Evolutionary conservation across 2,113 vertebrate genomes (phyloP).

Genomic region (Lagopus muta): DNA sequence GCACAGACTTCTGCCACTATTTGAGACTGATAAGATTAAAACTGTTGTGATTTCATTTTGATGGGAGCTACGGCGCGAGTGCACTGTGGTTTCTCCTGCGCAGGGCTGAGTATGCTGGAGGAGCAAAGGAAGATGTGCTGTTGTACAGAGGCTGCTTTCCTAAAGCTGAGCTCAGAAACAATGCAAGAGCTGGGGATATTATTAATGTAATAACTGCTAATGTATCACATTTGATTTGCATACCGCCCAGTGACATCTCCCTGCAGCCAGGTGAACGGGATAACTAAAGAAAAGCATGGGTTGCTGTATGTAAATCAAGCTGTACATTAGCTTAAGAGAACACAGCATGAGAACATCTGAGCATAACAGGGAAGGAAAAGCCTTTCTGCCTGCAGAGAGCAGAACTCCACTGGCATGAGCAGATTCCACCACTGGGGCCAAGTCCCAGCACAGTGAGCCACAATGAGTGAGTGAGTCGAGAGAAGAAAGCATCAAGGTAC

Average conservation of each 20-base stretch:
- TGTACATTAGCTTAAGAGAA: background rate
- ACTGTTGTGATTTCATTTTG: background rate
- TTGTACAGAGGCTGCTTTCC: background rate
- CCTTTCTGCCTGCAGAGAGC: background rate
- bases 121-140: background rate
- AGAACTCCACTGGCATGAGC: background rate
- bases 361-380: background rate
- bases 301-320: background rate
- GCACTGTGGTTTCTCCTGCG: background rate
- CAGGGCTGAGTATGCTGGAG: accelerated
- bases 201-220: background rate
- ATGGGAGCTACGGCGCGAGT: background rate
- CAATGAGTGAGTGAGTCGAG: no score
- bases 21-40: slow-evolving; percentile 12
- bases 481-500: background rate
- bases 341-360: background rate
- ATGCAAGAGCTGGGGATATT: background rate
- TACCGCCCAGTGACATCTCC: background rate
- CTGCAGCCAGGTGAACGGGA: background rate
- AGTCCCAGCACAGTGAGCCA: background rate
- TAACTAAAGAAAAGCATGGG: background rate
- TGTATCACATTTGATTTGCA: accelerated
- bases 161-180: background rate
- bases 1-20: slow-evolving; percentile 20
- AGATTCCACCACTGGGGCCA: background rate